These are phyloP conservation scores for Tragelaphus eurycerus DNA, from an alignment of 2,797 vertebrate species.

Conservation along the genomic window DNA sequence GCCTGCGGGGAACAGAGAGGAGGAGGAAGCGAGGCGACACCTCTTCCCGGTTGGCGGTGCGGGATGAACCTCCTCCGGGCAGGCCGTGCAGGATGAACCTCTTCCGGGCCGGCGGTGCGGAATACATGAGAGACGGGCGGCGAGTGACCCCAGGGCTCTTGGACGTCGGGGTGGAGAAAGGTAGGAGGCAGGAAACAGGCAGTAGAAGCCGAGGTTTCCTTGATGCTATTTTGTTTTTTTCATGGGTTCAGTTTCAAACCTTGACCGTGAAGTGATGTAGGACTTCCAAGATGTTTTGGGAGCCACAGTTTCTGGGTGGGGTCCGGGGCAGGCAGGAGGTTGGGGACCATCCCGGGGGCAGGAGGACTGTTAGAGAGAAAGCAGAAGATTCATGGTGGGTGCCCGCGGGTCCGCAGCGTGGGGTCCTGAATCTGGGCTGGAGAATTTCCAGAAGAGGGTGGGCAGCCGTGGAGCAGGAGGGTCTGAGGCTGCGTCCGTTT, in stretches of 20 bases:
- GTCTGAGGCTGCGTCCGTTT: fast-evolving
- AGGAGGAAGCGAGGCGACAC: background rate
- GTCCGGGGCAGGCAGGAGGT: background rate
- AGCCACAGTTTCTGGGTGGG: background rate
- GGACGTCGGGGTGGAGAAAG: background rate
- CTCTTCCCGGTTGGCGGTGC: background rate
- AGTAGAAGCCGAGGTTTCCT: background rate
- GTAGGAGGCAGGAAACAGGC: background rate
- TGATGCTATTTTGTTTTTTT: background rate
- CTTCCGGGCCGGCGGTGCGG: background rate
- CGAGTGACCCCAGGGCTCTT: background rate
- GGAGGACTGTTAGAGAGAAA: background rate
- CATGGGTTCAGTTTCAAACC: background rate
- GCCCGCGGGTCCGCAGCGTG: fast-evolving
- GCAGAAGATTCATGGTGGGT: background rate
- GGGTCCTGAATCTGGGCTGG: background rate
- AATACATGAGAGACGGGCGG: too few species aligned
- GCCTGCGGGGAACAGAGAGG: fast-evolving
- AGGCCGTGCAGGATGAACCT: background rate
- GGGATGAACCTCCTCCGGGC: background rate
- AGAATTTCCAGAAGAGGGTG: background rate
- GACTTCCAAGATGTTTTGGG: background rate
- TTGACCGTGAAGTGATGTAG: background rate
- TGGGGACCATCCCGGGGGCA: background rate
- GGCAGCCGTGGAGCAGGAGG: background rate